Evolutionary conservation across 37 sponge, comb jelly and placozoan species (phyloP), one percentile per base, ranked within the genome.

Genomic region (Oscarella lobularis): DNA sequence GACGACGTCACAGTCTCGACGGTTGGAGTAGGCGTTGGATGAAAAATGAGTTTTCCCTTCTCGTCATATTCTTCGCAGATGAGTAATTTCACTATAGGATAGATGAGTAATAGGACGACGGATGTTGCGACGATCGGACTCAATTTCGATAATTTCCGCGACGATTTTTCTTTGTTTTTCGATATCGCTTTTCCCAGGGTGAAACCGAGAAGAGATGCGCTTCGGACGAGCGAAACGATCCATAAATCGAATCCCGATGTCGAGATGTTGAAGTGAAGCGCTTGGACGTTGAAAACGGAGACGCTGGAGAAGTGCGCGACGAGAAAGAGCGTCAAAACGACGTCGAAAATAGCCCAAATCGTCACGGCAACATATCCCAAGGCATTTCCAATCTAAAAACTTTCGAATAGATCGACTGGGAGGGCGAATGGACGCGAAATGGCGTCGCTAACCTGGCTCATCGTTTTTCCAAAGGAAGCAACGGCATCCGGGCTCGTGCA

Each of bases 41-140:
- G 6, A 5, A 14, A 31, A 68, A 14, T 20, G 29, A 14, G 71
- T 32, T 20, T 5, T 34, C 71, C 71, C n/a, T 68, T 14, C n/a
- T 14, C 29, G 71, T 68, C 29, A 68, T n/a, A 68, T 20, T 68
- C 71, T 20, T n/a, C 31, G 31, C 71, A 32, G 71, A 68, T n/a
- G 4, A 68, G 29, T 32, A 68, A 68, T 68, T 68, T 68, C n/a
- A 14, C 71, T 4, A 68, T 34, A 4, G 31, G 29, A 68, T 68
- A 68, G 6, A 20, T 4, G 29, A 68, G 29, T 4, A 68, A 14
- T n/a, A 14, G 6, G 6, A 68, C 29, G n/a, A 5, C 29, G 6
- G 71, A 5, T 4, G 33, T 4, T 5, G 31, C 29, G 31, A 4
- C 71, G 35, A 14, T 5, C 6, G 71, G 6, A 34, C 4, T 4